Evolutionary conservation across 2,797 vertebrate species (phyloP).

Genomic region (Cynodonichthys magdalenae): DNA sequence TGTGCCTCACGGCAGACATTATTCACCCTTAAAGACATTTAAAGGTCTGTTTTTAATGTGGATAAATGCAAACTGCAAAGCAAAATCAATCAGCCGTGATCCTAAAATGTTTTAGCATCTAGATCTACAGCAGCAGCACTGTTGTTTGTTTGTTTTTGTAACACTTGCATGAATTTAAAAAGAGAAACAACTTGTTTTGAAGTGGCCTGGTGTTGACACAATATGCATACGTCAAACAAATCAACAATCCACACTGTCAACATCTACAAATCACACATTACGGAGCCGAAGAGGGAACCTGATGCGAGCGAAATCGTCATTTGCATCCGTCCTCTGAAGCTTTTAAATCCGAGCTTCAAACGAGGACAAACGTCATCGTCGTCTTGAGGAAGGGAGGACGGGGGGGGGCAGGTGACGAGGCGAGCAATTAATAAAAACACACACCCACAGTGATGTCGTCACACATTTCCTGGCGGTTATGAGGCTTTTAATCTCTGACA

Average conservation of each 20-base stretch:
- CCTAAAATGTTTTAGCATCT: slow-evolving; percentile 5
- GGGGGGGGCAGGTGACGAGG: neutral
- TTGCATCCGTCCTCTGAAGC: slow-evolving; percentile 38
- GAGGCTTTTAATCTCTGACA: slow-evolving; percentile 65
- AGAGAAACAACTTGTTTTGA: slow-evolving; percentile 20
- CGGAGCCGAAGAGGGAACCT: slow-evolving; percentile 24
- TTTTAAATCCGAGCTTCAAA: slow-evolving; percentile 41
- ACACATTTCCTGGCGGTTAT: slow-evolving; percentile 43
- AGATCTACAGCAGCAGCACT: neutral
- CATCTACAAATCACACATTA: slow-evolving; percentile 41
- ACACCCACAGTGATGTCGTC: slow-evolving; percentile 54
- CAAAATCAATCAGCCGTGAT: neutral
- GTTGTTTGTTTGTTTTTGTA: slow-evolving; percentile 4
- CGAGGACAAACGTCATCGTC: slow-evolving; percentile 32
- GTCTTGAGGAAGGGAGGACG: slow-evolving; percentile 13
- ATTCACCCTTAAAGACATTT: neutral
- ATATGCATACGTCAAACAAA: slow-evolving; percentile 22
- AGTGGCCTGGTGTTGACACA: slow-evolving; percentile 13
- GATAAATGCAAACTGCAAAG: neutral
- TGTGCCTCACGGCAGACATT: neutral
- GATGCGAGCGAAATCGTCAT: slow-evolving; percentile 33
- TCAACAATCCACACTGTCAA: slow-evolving; percentile 23
- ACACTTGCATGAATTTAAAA: neutral
- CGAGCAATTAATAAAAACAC: slow-evolving; percentile 37
- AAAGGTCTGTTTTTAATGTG: neutral